Conservation (phyloP, 2,797 vertebrate genomes). For the Emydoidea blandingii region DNA sequence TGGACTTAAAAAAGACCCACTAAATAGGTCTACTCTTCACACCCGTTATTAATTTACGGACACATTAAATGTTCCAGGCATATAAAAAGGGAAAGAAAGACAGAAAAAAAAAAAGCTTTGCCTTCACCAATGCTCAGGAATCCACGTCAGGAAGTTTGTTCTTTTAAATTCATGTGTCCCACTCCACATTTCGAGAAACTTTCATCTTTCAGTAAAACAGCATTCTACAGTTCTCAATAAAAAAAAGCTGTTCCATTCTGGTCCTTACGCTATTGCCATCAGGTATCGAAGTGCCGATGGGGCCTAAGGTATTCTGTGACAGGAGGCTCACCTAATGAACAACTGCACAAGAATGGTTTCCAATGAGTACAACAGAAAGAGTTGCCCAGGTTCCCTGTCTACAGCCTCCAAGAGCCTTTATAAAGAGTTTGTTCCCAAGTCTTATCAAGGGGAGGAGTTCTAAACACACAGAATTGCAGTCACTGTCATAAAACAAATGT, state of each 20-base stretch:
- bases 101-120: not conserved
- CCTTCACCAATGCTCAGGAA: not conserved
- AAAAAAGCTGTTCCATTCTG: fast-evolving
- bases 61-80: not conserved
- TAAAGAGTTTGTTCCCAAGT: not conserved
- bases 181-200: not conserved
- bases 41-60: not conserved
- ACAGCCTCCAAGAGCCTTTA: not conserved
- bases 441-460: not conserved
- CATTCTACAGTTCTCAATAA: fast-evolving
- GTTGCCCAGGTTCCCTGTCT: not conserved
- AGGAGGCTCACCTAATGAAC: not conserved
- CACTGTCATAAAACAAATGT: not conserved
- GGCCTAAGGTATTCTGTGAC: not conserved
- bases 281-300: not conserved
- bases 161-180: not conserved
- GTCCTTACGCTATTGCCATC: not conserved
- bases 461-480: not conserved
- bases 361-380: not conserved
- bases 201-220: not conserved
- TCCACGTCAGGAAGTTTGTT: not conserved
- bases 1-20: not conserved
- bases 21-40: not conserved
- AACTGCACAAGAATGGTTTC: not conserved
- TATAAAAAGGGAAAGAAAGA: fast-evolving